Evolutionary conservation across 2,113 vertebrate species (phyloP), one percentile per base, ranked within the genome.

Genomic region (Entelurus aequoreus): DNA sequence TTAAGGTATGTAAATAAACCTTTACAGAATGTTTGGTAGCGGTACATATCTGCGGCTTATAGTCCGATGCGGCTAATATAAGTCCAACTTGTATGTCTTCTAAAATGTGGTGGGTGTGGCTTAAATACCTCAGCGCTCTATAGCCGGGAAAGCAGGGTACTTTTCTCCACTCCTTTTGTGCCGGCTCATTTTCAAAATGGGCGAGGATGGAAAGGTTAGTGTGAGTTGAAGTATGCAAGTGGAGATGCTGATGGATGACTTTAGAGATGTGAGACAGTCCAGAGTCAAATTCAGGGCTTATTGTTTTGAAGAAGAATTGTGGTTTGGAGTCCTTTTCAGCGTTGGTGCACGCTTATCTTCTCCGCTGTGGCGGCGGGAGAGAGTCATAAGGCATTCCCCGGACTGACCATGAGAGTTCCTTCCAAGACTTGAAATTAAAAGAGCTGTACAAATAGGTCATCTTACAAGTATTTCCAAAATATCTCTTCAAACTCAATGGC

Each of bases 401-500:
- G 78, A 86, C 83, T 77, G 84, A 86, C 78, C 78, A 44, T 12
- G n/a, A 9, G 69, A 83, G 81, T 82, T 87, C 84, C 82, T 87
- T 85, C 84, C 81, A 68, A 82, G 74, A 84, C 62, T 78, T 60
- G 77, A 88, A 86, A 82, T 62, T 84, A 83, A 83, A 83, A 82
- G 72, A 86, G 79, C 86, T 88, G 83, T 90, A 88, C 87, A 87
- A 90, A 88, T 88, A 87, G 86, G 79, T 83, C 62, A 88, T 88
- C 83, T 90, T 83, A 83, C 84, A 85, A 82, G 84, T 83, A 88
- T 86, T 89, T 85, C 65, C 74, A 90, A 88, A 88, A 90, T 88
- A 90, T 86, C 76, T 88, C 86, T 87, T 86, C 82, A 80, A 89
- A 88, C 83, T 68, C 77, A 86, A 88, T 87, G 87, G 85, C 85